Evolutionary conservation across 2,113 vertebrate genomes (phyloP), one percentile per base, ranked within the genome.

Genomic region (Corydoras maculifer): DNA sequence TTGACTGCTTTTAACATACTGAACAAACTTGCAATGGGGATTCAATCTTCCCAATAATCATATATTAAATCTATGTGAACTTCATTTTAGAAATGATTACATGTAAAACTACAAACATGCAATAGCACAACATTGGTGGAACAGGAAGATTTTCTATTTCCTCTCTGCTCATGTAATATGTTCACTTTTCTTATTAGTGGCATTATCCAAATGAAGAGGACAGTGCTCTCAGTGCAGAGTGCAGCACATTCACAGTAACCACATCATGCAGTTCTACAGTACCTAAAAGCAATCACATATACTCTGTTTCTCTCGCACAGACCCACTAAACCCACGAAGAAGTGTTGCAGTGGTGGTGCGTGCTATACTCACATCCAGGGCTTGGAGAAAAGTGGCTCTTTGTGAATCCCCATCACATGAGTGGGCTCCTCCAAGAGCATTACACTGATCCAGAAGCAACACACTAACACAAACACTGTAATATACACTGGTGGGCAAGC

Each of bases 351-450:
- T 43, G 3, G 51, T 25, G 59, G 62, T 50, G 30, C 48, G 66
- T 15, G 61, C 66, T 53, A 73, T 84, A 84, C 83, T 83, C 74
- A 81, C 83, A 75, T 79, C 72, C 70, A 72, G 62, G 67, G 77
- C 58, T 50, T 73, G 79, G 62, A 72, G 66, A 73, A 31, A 69
- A 79, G 76, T 63, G 77, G 68, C 69, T 69, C 63, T 83, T 74
- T 75, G 78, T 68, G 75, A 69, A 70, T 70, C 68, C 50, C 75
- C 73, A 76, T 78, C 75, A 75, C 57, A 72, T 79, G 74, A 78
- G 78, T 81, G 62, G 63, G 68, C 63, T 79, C 66, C 64, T 80
- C 68, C 75, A 55, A 70, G 61, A 78, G 62, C 69, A 65, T 77
- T 59, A 76, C 63, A 58, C 57, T 50, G 66, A 74, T 80, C 76